Conservation (phyloP, 2,888 invertebrate genomes). For the Shargacucullia verbasci region DNA sequence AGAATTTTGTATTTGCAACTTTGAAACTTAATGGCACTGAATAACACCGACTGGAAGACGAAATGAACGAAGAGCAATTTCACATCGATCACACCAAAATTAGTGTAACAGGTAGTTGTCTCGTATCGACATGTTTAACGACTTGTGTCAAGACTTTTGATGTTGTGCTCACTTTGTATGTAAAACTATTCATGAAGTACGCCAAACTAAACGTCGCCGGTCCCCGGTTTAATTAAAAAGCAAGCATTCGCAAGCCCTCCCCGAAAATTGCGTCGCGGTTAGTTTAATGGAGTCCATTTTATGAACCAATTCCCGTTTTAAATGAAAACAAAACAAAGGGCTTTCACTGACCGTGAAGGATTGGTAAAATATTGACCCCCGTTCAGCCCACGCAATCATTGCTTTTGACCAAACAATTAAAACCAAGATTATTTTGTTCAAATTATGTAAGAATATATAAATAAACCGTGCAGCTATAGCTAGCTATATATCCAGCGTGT, state of each 20-base stretch:
- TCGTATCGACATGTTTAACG: conserved; percentile 16
- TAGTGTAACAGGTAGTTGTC: conserved; percentile 1
- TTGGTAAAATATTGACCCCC: conserved; percentile 38
- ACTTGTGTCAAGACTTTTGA: conserved; percentile 32
- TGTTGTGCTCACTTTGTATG: conserved; percentile 62
- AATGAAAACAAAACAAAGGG: conserved; percentile 39
- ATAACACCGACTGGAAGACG: too few species aligned
- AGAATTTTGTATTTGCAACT: conserved; percentile 1
- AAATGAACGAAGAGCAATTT: too few species aligned
- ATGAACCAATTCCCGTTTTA: conserved; percentile 39
- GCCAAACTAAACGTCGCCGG: conserved; percentile 34
- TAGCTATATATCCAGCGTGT: too few species aligned
- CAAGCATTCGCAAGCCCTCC: conserved; percentile 37
- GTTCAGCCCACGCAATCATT: conserved; percentile 21
- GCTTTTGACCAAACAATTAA: conserved; percentile 23
- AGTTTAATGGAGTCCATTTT: conserved; percentile 37
- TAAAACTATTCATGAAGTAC: conserved; percentile 71
- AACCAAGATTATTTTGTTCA: neutral
- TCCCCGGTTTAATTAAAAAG: conserved; percentile 65
- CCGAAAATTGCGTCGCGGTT: conserved; percentile 63
- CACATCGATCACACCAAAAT: neutral
- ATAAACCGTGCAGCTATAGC: too few species aligned
- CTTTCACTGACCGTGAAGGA: conserved; percentile 35
- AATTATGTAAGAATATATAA: neutral
- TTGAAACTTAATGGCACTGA: neutral